Evolutionary conservation across 2,113 vertebrate genomes (phyloP).

Genomic region (Cyprinus carpio): DNA sequence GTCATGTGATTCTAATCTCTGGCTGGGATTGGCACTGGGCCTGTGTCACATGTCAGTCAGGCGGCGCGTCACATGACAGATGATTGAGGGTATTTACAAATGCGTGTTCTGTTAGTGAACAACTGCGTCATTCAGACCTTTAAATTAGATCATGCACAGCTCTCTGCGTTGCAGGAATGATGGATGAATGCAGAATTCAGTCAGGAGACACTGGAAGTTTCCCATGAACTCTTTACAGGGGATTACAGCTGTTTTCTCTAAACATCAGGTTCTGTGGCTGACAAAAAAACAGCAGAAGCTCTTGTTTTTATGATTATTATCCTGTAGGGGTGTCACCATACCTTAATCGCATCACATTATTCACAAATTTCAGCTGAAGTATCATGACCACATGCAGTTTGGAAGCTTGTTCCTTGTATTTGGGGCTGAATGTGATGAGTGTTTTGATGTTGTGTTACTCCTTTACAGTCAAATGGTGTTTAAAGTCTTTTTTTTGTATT

Average conservation of each 20-base stretch:
- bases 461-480: too few relatives aligned
- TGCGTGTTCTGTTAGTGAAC: constrained; percentile 46
- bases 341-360: background rate
- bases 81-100: constrained; percentile 64
- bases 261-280: background rate
- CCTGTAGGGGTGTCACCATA: background rate
- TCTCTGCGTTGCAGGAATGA: constrained; percentile 28
- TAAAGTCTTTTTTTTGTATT: too few relatives aligned
- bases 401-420: background rate
- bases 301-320: background rate
- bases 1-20: constrained; percentile 73
- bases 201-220: background rate
- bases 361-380: background rate
- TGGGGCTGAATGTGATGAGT: background rate
- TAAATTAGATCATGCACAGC: constrained; percentile 62
- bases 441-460: background rate
- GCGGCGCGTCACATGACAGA: constrained; percentile 73
- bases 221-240: background rate
- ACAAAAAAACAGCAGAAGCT: background rate
- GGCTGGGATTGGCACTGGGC: constrained; percentile 70
- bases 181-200: constrained; percentile 13
- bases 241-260: background rate
- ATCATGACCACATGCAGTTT: too few relatives aligned
- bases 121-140: constrained; percentile 60
- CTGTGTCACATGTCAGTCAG: constrained; percentile 78